These are phyloP conservation scores for Caenorhabditis uteleia DNA, from an alignment of 2,888 invertebrate species.

Conservation along the genomic window DNA sequence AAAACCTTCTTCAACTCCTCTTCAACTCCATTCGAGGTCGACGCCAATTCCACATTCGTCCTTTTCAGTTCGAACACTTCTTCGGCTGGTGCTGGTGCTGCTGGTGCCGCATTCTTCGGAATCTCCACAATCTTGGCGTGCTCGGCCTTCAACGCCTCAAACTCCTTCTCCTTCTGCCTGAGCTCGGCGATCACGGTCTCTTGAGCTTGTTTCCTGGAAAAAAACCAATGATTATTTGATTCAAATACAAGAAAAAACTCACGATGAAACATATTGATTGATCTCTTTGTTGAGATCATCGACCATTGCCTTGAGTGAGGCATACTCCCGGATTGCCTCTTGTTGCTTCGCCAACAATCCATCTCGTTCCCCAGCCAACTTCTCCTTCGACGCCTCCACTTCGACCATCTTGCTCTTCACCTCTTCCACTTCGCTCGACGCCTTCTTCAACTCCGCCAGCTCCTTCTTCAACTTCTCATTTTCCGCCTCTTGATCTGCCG, in stretches of 20 bases:
- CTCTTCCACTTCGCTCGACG: slow-evolving; percentile 4
- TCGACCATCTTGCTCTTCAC: not conserved
- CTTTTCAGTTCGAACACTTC: slow-evolving; percentile 34
- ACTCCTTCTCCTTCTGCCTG: slow-evolving; percentile 1
- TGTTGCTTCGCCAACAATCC: slow-evolving; percentile 2
- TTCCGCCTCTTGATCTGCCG: not conserved
- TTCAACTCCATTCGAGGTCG: slow-evolving; percentile 5
- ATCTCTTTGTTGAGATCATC: slow-evolving; percentile 19
- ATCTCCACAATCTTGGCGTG: slow-evolving; percentile 14
- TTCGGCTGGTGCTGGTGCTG: slow-evolving; percentile 11
- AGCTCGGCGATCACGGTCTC: slow-evolving; percentile 11
- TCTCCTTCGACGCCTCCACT: no score
- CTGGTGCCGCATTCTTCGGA: slow-evolving; percentile 9
- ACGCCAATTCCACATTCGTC: slow-evolving; percentile 21
- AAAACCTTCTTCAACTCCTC: slow-evolving; percentile 4
- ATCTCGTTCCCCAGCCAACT: no score
- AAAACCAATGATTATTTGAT: not conserved
- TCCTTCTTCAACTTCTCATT: not conserved
- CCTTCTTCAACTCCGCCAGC: not conserved
- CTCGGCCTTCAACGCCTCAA: not conserved
- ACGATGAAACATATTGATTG: slow-evolving; percentile 18
- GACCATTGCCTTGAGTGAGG: slow-evolving; percentile 2
- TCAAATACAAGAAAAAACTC: slow-evolving; percentile 1
- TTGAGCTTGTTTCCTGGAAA: slow-evolving; percentile 27
- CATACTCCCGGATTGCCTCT: slow-evolving; percentile 2